phyloP scores from a whole-genome alignment of 2,888 invertebrate species.

The Timandra comae region DNA sequence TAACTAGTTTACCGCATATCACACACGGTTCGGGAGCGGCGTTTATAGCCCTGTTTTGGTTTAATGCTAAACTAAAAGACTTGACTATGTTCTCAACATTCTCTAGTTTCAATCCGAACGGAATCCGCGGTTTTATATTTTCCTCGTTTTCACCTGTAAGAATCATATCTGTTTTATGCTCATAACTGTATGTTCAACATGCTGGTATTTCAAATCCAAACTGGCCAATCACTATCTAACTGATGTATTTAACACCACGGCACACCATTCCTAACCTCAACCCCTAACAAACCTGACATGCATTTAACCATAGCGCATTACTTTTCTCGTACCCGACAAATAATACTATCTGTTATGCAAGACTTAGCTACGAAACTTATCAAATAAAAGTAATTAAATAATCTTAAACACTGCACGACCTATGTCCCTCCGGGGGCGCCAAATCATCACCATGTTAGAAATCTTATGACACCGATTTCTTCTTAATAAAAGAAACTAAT shows the following conservation, averaged over 20 bases:
- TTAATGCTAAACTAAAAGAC: constrained; percentile 50
- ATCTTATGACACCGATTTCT: constrained; percentile 69
- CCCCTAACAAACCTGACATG: constrained; percentile 35
- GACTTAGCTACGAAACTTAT: constrained; percentile 10
- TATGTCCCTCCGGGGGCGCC: constrained; percentile 69
- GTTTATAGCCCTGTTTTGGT: constrained; percentile 35
- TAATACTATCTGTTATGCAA: neutral
- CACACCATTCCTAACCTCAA: constrained; percentile 24
- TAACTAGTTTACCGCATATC: constrained; percentile 80
- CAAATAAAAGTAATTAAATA: constrained; percentile 15
- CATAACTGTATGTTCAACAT: constrained; percentile 29
- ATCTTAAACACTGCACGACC: constrained; percentile 40
- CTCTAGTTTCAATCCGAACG: constrained; percentile 48
- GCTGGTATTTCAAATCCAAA: constrained; percentile 29
- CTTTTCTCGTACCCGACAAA: constrained; percentile 5
- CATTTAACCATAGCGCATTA: constrained; percentile 29
- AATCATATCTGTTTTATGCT: constrained; percentile 51
- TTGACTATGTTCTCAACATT: constrained; percentile 60
- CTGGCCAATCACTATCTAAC: constrained; percentile 22
- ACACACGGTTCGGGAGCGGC: constrained; percentile 74
- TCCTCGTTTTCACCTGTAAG: constrained; percentile 73
- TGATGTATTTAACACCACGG: constrained; percentile 11
- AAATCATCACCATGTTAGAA: constrained; percentile 53
- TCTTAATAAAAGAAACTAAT: constrained; percentile 41
- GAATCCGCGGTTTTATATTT: constrained; percentile 61